Evolutionary conservation across 2,888 invertebrate species (phyloP).

Genomic region (Acronicta aceris): DNA sequence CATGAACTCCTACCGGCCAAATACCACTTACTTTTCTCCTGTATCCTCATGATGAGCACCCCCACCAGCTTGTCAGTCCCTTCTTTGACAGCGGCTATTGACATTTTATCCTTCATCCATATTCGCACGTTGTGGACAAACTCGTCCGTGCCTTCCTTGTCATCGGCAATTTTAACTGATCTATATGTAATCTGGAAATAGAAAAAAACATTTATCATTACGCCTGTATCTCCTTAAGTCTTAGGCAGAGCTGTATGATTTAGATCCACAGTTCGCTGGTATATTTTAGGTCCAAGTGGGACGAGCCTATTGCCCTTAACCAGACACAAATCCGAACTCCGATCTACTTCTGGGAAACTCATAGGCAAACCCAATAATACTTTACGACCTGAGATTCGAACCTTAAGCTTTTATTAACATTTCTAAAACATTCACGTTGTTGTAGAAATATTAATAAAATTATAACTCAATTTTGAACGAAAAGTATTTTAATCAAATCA

Average conservation of each 20-base stretch:
- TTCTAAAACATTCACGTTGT: too few relatives aligned
- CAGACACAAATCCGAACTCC: too few relatives aligned
- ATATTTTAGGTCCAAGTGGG: too few relatives aligned
- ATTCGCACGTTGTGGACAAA: slow-evolving; percentile 79
- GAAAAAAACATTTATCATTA: slow-evolving; percentile 5
- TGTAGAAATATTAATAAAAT: not conserved
- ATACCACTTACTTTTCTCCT: slow-evolving; percentile 77
- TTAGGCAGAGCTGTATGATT: too few relatives aligned
- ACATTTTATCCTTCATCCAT: slow-evolving; percentile 87
- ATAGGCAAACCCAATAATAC: too few relatives aligned
- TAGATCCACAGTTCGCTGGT: too few relatives aligned
- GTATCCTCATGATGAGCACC: slow-evolving; percentile 83
- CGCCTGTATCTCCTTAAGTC: too few relatives aligned
- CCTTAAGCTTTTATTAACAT: too few relatives aligned
- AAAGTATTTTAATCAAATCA: slow-evolving; percentile 58
- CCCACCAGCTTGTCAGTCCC: slow-evolving; percentile 80
- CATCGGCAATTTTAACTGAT: slow-evolving; percentile 77
- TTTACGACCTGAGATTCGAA: too few relatives aligned
- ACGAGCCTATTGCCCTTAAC: too few relatives aligned
- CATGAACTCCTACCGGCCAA: not conserved
- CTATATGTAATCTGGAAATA: slow-evolving; percentile 78
- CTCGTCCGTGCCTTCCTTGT: slow-evolving; percentile 80
- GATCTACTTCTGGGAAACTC: too few relatives aligned
- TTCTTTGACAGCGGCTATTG: slow-evolving; percentile 83
- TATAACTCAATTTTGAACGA: slow-evolving; percentile 5